A percentile compares a stretch with the other conserved stretches of the same genome.
These are phyloP conservation scores for Idaea straminata DNA, from an alignment of 2,888 invertebrate genomes.

Conservation along the genomic window DNA sequence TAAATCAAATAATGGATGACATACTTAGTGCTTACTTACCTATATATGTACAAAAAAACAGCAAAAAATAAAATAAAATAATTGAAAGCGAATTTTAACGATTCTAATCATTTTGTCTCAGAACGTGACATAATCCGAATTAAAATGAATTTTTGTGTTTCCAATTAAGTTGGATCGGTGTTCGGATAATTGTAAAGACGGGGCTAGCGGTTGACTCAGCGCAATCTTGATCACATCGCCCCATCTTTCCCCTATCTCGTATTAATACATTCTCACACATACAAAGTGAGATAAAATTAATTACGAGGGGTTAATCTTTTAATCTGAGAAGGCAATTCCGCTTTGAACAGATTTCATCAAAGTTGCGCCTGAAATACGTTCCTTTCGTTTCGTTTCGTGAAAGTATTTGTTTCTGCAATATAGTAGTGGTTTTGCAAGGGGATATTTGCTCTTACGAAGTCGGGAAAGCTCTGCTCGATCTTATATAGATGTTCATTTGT, in stretches of 20 bases:
- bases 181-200: background rate
- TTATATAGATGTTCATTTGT: background rate
- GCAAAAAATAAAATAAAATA: background rate
- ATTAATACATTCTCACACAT: background rate
- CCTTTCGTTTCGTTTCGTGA: background rate
- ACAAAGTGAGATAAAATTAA: background rate
- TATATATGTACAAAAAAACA: background rate
- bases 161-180: slow-evolving; percentile 1
- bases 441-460: background rate
- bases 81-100: background rate
- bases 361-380: background rate
- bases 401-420: background rate
- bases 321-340: background rate
- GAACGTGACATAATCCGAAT: slow-evolving; percentile 3
- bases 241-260: background rate
- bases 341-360: background rate
- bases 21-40: background rate
- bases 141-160: slow-evolving; percentile 3
- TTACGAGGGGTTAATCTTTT: background rate
- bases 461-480: background rate
- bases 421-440: background rate
- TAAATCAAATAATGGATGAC: background rate
- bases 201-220: background rate
- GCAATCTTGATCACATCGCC: background rate
- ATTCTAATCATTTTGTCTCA: slow-evolving; percentile 2